phyloP scores from a whole-genome alignment of 2,113 vertebrate genomes.

The Pelmatolapia mariae region DNA sequence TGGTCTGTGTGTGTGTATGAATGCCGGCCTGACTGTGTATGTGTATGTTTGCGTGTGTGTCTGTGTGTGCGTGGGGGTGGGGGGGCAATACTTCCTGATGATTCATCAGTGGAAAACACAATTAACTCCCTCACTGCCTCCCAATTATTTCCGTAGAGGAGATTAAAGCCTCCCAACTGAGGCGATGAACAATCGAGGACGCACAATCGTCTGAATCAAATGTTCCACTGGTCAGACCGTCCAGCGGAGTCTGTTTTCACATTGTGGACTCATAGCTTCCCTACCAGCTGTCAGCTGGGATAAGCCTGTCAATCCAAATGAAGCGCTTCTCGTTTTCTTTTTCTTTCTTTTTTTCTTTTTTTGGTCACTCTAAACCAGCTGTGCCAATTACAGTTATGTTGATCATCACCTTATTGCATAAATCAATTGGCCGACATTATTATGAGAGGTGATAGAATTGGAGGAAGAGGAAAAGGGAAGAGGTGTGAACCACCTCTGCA shows the following conservation, averaged over 20 bases:
- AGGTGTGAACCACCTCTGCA: conserved; percentile 17
- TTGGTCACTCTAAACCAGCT: neutral
- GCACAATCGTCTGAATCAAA: conserved; percentile 18
- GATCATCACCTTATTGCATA: conserved; percentile 4
- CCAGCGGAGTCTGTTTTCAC: conserved; percentile 14
- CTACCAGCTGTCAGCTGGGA: conserved; percentile 43
- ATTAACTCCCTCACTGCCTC: conserved; percentile 47
- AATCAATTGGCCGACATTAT: neutral
- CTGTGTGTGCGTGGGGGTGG: neutral
- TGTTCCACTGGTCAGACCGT: conserved; percentile 26
- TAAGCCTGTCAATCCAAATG: neutral
- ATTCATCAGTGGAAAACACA: conserved; percentile 55
- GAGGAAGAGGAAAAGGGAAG: conserved; percentile 48
- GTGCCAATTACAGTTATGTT: neutral
- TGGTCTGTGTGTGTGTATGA: neutral
- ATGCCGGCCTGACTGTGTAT: neutral
- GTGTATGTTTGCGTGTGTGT: neutral
- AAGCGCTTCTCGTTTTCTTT: neutral
- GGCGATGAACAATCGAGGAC: conserved; percentile 21
- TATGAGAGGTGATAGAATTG: conserved; percentile 22
- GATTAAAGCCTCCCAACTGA: conserved; percentile 39
- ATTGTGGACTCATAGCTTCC: neutral
- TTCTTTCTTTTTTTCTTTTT: neutral
- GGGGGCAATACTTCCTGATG: conserved; percentile 42
- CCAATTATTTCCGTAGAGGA: conserved; percentile 47